Evolutionary conservation across 2,113 vertebrate species (phyloP).

Genomic region (Cricetomys ansorgei): DNA sequence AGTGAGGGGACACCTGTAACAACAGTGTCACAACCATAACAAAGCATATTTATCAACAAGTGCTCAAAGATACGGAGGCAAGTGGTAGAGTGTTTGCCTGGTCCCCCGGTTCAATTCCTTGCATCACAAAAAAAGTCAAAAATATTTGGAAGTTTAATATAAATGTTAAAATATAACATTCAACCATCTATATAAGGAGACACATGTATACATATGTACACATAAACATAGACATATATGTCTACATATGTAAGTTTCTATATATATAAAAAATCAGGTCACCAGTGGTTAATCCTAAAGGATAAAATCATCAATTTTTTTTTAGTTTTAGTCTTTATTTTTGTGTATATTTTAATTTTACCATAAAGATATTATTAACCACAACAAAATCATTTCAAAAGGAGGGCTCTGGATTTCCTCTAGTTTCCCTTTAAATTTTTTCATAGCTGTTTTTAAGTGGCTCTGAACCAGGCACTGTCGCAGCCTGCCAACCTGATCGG

Average conservation of each 20-base stretch:
- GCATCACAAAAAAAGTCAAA: not conserved
- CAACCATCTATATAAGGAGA: not conserved
- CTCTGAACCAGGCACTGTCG: not conserved
- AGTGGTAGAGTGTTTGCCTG: not conserved
- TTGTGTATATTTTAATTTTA: not conserved
- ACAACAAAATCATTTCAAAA: not conserved
- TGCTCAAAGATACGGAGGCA: not conserved
- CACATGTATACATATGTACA: not conserved
- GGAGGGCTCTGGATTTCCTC: not conserved
- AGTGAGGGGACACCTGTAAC: not conserved
- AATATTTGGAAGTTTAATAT: not conserved
- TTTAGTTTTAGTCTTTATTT: slow-evolving; percentile 6
- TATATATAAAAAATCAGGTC: not conserved
- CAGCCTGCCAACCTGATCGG: not conserved
- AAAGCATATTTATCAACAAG: not conserved
- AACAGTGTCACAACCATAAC: not conserved
- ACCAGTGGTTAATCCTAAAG: not conserved
- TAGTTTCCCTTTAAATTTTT: slow-evolving; percentile 23
- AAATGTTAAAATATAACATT: not conserved
- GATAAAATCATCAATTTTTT: not conserved
- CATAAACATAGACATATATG: not conserved
- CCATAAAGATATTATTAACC: not conserved
- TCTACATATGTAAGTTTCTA: not conserved
- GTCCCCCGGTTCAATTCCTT: not conserved
- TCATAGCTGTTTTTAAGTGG: not conserved